A percentile compares a stretch with the other conserved stretches of the same genome.
Conservation (phyloP, 37 sponge, comb jelly and placozoan species). For the Agelas oroides region DNA sequence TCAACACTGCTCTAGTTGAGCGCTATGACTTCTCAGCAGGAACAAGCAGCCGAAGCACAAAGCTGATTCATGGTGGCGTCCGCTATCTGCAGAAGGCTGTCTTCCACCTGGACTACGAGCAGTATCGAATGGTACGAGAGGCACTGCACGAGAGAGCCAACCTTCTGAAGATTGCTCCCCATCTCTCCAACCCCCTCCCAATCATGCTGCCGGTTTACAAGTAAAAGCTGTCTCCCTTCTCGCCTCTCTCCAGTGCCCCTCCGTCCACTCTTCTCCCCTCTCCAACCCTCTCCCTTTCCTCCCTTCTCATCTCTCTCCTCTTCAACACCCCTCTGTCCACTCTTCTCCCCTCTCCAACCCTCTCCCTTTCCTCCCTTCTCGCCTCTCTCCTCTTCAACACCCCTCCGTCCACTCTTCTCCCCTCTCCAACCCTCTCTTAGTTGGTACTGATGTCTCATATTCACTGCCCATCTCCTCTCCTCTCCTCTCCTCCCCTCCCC, state of each 20-base stretch:
- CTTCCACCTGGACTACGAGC: constrained; percentile 88
- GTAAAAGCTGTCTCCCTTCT: constrained; percentile 51
- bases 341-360: no score
- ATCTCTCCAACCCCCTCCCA: constrained; percentile 91
- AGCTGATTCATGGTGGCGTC: constrained; percentile 99
- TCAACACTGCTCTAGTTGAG: constrained; percentile 94
- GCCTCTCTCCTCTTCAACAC: no score
- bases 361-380: no score
- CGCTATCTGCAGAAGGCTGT: constrained; percentile 98
- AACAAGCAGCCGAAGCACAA: constrained; percentile 97
- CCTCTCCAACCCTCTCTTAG: no score
- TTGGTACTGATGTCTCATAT: no score
- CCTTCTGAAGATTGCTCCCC: constrained; percentile 95
- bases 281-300: neutral
- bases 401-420: no score
- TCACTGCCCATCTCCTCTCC: no score
- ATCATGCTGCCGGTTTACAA: constrained; percentile 98
- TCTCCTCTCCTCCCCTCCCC: no score
- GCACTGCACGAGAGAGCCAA: constrained; percentile 96
- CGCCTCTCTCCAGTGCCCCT: no score
- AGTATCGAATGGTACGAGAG: constrained; percentile 93
- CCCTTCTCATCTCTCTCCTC: no score
- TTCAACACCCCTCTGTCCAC: no score
- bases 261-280: no score
- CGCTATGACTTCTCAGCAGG: constrained; percentile 97